These are phyloP conservation scores for Phyto melanocephala DNA, from an alignment of 2,888 invertebrate species.

Conservation along the genomic window DNA sequence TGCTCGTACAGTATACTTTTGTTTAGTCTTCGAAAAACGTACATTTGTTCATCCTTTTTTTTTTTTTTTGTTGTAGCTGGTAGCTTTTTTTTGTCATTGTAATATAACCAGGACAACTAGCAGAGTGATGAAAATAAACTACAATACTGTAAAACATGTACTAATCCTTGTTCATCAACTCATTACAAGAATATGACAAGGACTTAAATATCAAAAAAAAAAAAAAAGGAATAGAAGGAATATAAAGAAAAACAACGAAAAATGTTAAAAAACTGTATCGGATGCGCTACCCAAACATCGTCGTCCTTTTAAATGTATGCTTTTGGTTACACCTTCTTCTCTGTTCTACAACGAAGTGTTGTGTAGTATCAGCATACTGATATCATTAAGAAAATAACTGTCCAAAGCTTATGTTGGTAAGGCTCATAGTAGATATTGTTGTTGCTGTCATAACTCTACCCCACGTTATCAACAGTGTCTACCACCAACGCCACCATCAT, in stretches of 20 bases:
- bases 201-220: constrained; percentile 60
- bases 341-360: background rate
- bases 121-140: constrained; percentile 55
- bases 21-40: background rate
- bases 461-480: background rate
- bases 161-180: constrained; percentile 69
- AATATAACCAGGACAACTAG: constrained; percentile 26
- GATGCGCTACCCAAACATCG: background rate
- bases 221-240: background rate
- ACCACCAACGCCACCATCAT: background rate
- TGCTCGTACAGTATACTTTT: background rate
- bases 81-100: background rate
- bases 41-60: background rate
- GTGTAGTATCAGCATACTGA: constrained; percentile 1
- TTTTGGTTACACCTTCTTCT: background rate
- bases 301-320: background rate
- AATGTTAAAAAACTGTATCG: background rate
- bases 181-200: constrained; percentile 68
- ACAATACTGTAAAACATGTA: constrained; percentile 64
- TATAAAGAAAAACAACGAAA: no score
- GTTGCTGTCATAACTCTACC: background rate
- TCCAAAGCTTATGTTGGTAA: constrained; percentile 16
- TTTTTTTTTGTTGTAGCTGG: background rate
- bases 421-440: background rate
- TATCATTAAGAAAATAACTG: constrained; percentile 50